These are phyloP conservation scores for Ditylenchus weischeri DNA, from an alignment of 2,888 invertebrate genomes.

Conservation along the genomic window DNA sequence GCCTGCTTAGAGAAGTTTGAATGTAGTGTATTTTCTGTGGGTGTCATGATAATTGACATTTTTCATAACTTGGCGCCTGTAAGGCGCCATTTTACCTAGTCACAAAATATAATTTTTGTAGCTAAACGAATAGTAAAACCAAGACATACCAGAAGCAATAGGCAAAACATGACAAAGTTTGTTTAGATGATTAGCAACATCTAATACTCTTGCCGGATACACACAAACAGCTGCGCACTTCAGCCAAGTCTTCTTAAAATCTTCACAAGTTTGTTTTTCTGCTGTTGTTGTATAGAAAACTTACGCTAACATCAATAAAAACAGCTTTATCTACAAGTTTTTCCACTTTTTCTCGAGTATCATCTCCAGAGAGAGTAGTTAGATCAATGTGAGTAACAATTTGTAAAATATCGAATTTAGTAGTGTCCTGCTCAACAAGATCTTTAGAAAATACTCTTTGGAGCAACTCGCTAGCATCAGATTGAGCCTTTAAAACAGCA, in stretches of 20 bases:
- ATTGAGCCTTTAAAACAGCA: too few relatives aligned
- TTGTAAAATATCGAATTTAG: too few relatives aligned
- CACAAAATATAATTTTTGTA: background rate
- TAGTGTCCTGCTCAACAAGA: too few relatives aligned
- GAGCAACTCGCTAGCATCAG: too few relatives aligned
- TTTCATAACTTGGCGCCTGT: too few relatives aligned
- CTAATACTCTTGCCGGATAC: constrained; percentile 79
- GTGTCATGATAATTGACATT: too few relatives aligned
- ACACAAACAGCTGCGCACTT: constrained; percentile 88
- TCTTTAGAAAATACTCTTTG: too few relatives aligned
- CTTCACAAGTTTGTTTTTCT: background rate
- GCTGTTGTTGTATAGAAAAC: background rate
- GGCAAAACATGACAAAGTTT: constrained; percentile 20
- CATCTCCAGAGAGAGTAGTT: constrained; percentile 64
- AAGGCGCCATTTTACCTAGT: too few relatives aligned
- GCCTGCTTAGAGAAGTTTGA: too few relatives aligned
- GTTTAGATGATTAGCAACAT: constrained; percentile 59
- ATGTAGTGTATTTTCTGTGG: too few relatives aligned
- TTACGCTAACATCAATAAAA: constrained; percentile 3
- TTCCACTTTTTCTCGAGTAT: constrained; percentile 71
- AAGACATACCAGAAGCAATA: constrained; percentile 41
- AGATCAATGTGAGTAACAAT: constrained; percentile 10
- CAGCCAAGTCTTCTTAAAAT: constrained; percentile 51
- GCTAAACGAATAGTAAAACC: background rate
- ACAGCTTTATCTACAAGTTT: constrained; percentile 77